A percentile compares a stretch with the other conserved stretches of the same genome.
phyloP scores from a whole-genome alignment of 2,797 vertebrate species.

The Epinephelus awoara region DNA sequence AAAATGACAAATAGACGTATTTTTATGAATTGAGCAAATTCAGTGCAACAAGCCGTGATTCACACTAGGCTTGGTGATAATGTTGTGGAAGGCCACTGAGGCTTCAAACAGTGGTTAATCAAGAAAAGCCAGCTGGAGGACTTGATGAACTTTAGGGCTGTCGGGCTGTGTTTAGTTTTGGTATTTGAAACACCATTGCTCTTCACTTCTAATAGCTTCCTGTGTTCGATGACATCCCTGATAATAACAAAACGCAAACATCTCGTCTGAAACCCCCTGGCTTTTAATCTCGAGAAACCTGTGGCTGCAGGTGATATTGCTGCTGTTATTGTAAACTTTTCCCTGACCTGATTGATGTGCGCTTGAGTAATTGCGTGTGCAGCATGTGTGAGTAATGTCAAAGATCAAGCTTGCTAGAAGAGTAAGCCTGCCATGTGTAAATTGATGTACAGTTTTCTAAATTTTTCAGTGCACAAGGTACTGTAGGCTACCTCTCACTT shows the following conservation, averaged over 20 bases:
- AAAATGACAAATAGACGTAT: neutral
- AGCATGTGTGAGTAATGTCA: constrained; percentile 63
- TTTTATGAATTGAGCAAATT: constrained; percentile 27
- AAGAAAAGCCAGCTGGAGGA: constrained; percentile 21
- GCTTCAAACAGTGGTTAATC: constrained; percentile 2
- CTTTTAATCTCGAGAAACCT: constrained; percentile 53
- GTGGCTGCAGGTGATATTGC: constrained; percentile 60
- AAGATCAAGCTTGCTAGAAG: constrained; percentile 61
- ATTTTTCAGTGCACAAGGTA: constrained; percentile 79
- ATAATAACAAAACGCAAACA: constrained; percentile 22
- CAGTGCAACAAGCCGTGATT: constrained; percentile 7
- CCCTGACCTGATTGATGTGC: constrained; percentile 42
- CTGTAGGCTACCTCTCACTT: constrained; percentile 81
- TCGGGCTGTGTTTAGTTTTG: constrained; percentile 8
- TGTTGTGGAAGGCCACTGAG: constrained; percentile 2
- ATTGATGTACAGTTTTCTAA: constrained; percentile 79
- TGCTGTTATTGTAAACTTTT: constrained; percentile 66
- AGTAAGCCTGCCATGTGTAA: constrained; percentile 77
- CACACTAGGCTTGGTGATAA: neutral
- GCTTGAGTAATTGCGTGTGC: constrained; percentile 61
- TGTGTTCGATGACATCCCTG: constrained; percentile 27
- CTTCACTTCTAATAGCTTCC: constrained; percentile 8
- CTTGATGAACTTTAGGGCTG: constrained; percentile 9
- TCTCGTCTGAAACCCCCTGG: constrained; percentile 31
- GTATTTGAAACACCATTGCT: constrained; percentile 10